phyloP scores from a whole-genome alignment of 2,888 invertebrate genomes.

The Trissoscelio sp. region DNA sequence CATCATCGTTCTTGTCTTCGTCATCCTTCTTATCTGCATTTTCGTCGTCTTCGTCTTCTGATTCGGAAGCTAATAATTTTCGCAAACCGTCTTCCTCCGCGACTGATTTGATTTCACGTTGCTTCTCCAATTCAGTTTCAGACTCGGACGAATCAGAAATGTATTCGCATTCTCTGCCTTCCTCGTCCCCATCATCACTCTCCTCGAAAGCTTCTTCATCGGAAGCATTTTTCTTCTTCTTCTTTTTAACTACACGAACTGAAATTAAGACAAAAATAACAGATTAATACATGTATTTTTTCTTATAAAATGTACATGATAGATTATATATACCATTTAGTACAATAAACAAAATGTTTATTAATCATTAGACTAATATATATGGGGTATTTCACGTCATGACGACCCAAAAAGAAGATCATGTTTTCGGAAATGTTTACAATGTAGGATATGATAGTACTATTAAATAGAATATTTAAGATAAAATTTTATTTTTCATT shows the following conservation, averaged over 20 bases:
- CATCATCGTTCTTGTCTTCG: constrained; percentile 88
- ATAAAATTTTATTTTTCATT: too few species aligned
- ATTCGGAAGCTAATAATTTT: constrained; percentile 94
- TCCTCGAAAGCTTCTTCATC: constrained; percentile 97
- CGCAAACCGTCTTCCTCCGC: constrained; percentile 95
- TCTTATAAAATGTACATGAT: too few species aligned
- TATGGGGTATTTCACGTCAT: too few species aligned
- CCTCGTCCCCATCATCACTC: constrained; percentile 98
- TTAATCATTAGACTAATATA: too few species aligned
- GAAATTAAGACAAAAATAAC: too few species aligned
- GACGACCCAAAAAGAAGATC: too few species aligned
- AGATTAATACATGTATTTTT: too few species aligned
- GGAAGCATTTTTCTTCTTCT: constrained; percentile 92
- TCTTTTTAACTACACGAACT: constrained; percentile 84
- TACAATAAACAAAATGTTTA: too few species aligned
- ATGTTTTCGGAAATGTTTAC: too few species aligned
- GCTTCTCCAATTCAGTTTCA: constrained; percentile 88
- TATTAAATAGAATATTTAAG: too few species aligned
- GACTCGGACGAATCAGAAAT: constrained; percentile 94
- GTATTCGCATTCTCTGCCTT: constrained; percentile 97
- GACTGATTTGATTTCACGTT: constrained; percentile 93
- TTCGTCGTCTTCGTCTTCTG: constrained; percentile 93
- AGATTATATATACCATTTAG: too few species aligned
- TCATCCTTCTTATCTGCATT: constrained; percentile 91
- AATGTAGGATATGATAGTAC: too few species aligned